A percentile compares a stretch with the other conserved stretches of the same genome.
Evolutionary conservation across 2,797 vertebrate species (phyloP).

Genomic region (Tenualosa thibaudeaui): DNA sequence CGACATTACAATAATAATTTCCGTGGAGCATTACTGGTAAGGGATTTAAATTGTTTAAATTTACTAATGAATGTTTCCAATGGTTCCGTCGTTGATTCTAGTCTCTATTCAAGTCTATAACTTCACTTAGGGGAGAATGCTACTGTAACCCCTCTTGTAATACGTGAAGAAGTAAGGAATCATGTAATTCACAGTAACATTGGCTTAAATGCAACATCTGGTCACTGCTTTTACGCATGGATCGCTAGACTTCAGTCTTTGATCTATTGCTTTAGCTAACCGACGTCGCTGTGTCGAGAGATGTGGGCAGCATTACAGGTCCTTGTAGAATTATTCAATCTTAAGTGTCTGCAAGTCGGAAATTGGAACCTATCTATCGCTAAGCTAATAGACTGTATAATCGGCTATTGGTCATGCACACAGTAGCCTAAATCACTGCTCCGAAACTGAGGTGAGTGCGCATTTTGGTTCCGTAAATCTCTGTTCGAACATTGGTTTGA

Average conservation of each 20-base stretch:
- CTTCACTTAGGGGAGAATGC: background rate
- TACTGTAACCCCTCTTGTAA: background rate
- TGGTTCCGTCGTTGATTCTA: background rate
- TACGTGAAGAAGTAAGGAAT: background rate
- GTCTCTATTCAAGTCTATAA: background rate
- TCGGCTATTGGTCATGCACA: background rate
- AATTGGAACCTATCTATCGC: background rate
- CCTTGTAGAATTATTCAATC: background rate
- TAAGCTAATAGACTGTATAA: background rate
- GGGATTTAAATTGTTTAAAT: background rate
- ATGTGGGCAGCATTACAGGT: background rate
- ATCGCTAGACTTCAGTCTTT: background rate
- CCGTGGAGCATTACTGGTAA: background rate
- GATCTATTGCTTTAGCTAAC: background rate
- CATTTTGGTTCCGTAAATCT: background rate
- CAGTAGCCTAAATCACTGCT: conserved; percentile 14
- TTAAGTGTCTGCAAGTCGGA: background rate
- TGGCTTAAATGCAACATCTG: background rate
- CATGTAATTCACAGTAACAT: background rate
- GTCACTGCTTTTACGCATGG: background rate
- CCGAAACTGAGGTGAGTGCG: background rate
- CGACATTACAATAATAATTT: background rate
- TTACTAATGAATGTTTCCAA: background rate
- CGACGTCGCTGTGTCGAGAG: background rate
- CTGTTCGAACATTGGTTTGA: background rate